A percentile compares a stretch with the other conserved stretches of the same genome.
Conservation (phyloP, 1,140 invertebrate genomes). For the Hermatobates lingyangjiaoensis region DNA sequence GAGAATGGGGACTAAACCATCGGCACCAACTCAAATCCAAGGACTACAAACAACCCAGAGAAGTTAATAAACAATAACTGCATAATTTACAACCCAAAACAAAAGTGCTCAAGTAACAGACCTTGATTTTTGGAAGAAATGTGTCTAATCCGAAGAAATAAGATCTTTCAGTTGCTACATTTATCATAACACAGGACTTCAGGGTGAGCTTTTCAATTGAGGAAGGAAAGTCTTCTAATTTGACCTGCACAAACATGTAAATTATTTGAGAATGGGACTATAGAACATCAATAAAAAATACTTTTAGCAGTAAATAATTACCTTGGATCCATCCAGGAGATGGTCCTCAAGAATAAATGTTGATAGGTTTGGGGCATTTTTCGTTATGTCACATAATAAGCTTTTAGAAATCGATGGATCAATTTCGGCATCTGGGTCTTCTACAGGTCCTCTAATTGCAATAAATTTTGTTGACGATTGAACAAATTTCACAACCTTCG, state of each 20-base stretch:
- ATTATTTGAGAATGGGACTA: background rate
- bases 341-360: conserved; percentile 31
- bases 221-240: conserved; percentile 32
- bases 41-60: conserved; percentile 24
- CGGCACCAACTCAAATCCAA: conserved; percentile 42
- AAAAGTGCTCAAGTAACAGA: conserved; percentile 19
- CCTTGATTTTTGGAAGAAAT: conserved; percentile 33
- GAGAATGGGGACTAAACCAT: conserved; percentile 48
- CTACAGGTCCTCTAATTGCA: conserved; percentile 6
- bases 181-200: conserved; percentile 30
- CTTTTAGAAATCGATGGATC: conserved; percentile 22
- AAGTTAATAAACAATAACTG: background rate
- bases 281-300: background rate
- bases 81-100: too few relatives aligned
- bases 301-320: conserved; percentile 17
- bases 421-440: background rate
- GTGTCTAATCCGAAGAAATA: conserved; percentile 35
- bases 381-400: conserved; percentile 23
- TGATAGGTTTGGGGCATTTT: conserved; percentile 23
- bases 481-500: conserved; percentile 15
- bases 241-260: conserved; percentile 22
- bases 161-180: conserved; percentile 29
- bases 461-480: conserved; percentile 7
- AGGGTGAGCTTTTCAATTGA: conserved; percentile 33
- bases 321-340: conserved; percentile 27